Evolutionary conservation across 2,113 vertebrate species (phyloP), one percentile per base, ranked within the genome.

Genomic region (Leiothrix lutea): DNA sequence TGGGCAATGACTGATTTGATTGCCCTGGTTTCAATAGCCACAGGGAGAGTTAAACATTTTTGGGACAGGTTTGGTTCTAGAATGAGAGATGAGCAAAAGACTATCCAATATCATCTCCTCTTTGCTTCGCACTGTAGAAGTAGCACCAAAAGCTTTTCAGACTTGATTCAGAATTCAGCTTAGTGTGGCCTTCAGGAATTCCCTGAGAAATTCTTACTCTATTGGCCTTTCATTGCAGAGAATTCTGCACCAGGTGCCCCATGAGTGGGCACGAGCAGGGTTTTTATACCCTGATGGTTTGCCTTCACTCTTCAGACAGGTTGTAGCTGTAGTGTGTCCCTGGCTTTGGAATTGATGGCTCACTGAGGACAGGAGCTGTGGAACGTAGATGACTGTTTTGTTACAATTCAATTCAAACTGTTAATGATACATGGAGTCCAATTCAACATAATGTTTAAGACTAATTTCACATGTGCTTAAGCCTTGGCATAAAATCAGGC

Each of bases 401-500:
- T 48, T 93, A 42, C 61, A 83, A 50, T 92, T 78, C 40, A 78
- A 35, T 94, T 90, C 45, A 78, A 83, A 86, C 51, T 90, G 88
- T 95, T 94, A 94, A 95, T 96, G 93, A 79, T 82, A 94, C 86
- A 67, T 90, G 45, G 57, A 87, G 57, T 79, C 65, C 71, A 80
- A 91, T 73, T 83, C 82, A 92, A 90, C 72, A 38, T 88, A 92
- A 83, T 29, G 82, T 80, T 86, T 84, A 93, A 92, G 80, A 70
- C 36, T 96, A 83, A 96, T 93, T 94, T 97, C 82, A 94, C 72
- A 80, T 95, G 86, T 75, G 28, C 91, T 95, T 96, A 95, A 90
- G 23, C 79, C 56, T 86, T 92, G 88, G 60, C 85, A 88, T 95
- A 86, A 95, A 96, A 90, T 88, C n/a, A 88, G 75, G 16, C 64